Base-by-base conservation (phyloP, 2,113 vertebrate genomes). In the Alexandromys fortis region DNA sequence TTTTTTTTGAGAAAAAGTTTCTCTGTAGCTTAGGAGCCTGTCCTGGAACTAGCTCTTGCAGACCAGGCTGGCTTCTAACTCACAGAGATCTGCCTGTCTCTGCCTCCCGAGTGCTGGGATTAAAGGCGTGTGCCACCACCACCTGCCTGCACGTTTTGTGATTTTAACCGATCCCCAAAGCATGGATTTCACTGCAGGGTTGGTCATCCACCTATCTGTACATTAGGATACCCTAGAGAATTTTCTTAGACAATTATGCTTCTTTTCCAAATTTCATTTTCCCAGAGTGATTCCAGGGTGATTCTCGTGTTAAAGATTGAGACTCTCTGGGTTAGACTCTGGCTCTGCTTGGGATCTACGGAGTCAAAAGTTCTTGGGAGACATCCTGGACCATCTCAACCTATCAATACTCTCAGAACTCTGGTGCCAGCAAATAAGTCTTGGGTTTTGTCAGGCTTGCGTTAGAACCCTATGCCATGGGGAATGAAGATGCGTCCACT, bases 401-500 rank as follows among this genome's bases (percentile, higher is more conserved):
- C 86, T 83, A 47, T 73, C 16, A 75, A 5, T 7, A 86, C 24
- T 75, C 78, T 14, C 42, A 87, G 86, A 95, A 24, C 7, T 88
- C 47, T 92, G 82, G 90, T 10, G 33, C 55, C 49, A 92, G 38
- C 38, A 38, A 92, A 75, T 77, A 91, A 90, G 73, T 49, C 61
- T 38, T 52, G 78, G 47, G 82, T 86, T 78, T 58, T 77, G 7
- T 88, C 72, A 38, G 65, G 7, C 26, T 58, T n/a, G 87, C 58
- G 33, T 21, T 35, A 11, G 81, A 77, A 87, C 42, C 13, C 7
- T 19, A 4, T 10, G 49, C 33, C 67, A 16, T 35, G 24, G 49
- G 38, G 47, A 47, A 21, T 45, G 24, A 81, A 79, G 88, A 89
- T 35, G n/a, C 22, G 70, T 95, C 82, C 52, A 58, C 42, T 45